phyloP scores from a whole-genome alignment of 2,113 vertebrate species.

The Thamnaconus septentrionalis region DNA sequence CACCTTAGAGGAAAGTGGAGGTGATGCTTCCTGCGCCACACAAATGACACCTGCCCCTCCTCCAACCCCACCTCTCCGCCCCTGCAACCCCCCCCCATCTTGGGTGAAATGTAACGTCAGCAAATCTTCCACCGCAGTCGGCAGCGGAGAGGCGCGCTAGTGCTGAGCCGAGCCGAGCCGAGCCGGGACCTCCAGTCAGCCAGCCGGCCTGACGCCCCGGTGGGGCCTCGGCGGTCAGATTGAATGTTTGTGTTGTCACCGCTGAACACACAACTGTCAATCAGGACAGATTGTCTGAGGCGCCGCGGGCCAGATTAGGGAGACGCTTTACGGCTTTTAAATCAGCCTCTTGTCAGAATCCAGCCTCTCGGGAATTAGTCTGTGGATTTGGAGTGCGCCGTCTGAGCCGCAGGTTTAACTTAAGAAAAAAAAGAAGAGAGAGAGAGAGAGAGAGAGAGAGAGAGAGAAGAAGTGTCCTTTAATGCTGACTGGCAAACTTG shows the following conservation, averaged over 20 bases:
- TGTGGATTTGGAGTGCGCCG: constrained; percentile 36
- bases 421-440: background rate
- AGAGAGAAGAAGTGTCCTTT: too few species aligned
- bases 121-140: too few species aligned
- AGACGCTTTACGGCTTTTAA: constrained; percentile 56
- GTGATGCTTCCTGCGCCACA: too few species aligned
- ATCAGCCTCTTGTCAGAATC: constrained; percentile 55
- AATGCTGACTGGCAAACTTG: too few species aligned
- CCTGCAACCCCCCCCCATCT: too few species aligned
- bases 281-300: constrained; percentile 62
- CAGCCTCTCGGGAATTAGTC: constrained; percentile 53
- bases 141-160: too few species aligned
- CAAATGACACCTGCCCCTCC: too few species aligned
- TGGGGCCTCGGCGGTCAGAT: constrained; percentile 54
- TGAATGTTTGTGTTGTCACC: constrained; percentile 69
- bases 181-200: constrained; percentile 61
- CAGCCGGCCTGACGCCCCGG: constrained; percentile 52
- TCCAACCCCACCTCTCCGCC: too few species aligned
- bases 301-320: constrained; percentile 65
- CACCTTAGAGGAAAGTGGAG: too few species aligned
- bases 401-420: constrained; percentile 45
- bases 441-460: too few species aligned
- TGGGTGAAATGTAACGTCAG: too few species aligned
- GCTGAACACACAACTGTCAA: constrained; percentile 66
- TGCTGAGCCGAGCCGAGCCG: too few species aligned